Conservation (phyloP, 2,113 vertebrate genomes). For the Puffinus mauretanicus region DNA sequence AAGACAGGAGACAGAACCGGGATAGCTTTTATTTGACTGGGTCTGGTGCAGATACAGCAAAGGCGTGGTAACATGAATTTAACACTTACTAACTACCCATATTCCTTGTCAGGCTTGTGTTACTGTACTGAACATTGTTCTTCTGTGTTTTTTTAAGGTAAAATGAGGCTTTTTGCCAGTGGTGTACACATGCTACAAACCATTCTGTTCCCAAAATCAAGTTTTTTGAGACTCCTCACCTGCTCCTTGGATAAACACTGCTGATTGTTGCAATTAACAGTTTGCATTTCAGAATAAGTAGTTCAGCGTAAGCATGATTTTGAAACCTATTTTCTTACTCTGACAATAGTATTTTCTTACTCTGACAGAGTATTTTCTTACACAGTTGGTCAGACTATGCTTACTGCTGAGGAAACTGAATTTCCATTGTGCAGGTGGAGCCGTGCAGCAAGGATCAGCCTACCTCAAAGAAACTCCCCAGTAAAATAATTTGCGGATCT, state of each 20-base stretch:
- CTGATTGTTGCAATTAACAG: background rate
- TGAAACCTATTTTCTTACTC: background rate
- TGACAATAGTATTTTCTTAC: background rate
- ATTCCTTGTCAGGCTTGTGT: background rate
- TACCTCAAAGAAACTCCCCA: background rate
- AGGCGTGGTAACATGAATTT: background rate
- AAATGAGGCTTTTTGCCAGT: background rate
- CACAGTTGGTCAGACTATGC: background rate
- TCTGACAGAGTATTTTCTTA: background rate
- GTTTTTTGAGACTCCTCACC: background rate
- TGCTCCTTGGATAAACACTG: background rate
- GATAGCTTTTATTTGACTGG: background rate
- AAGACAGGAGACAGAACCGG: background rate
- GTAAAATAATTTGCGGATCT: background rate
- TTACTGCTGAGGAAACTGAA: background rate
- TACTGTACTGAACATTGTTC: background rate
- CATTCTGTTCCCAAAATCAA: background rate
- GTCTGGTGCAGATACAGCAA: background rate
- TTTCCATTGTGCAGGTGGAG: background rate
- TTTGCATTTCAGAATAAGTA: background rate
- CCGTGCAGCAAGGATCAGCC: background rate
- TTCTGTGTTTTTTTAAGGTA: background rate
- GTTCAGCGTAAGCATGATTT: background rate
- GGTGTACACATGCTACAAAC: rapidly evolving
- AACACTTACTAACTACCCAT: background rate